Evolutionary conservation across 2,797 vertebrate species (phyloP).

Genomic region (Syngnathus acus): DNA sequence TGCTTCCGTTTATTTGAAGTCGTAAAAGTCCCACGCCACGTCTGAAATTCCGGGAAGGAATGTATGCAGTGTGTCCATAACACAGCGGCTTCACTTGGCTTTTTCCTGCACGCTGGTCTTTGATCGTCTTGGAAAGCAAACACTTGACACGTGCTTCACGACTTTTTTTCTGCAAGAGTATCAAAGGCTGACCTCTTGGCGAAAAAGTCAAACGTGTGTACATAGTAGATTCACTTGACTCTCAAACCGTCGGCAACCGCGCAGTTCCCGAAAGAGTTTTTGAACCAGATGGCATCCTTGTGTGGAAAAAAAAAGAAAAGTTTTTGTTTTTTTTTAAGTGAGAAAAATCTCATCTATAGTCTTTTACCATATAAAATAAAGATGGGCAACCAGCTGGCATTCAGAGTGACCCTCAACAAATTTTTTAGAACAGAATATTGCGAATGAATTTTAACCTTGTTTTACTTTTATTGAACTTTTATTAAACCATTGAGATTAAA

Average conservation of each 20-base stretch:
- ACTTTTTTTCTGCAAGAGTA: neutral
- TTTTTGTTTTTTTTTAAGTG: too few species aligned
- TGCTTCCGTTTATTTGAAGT: neutral
- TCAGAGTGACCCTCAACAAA: too few species aligned
- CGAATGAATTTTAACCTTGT: too few species aligned
- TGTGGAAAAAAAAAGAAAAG: neutral
- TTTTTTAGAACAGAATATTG: too few species aligned
- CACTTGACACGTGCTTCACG: neutral
- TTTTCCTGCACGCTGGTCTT: neutral
- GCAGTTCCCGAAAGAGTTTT: neutral
- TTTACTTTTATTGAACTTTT: too few species aligned
- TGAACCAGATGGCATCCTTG: neutral
- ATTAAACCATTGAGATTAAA: too few species aligned
- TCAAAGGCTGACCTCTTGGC: neutral
- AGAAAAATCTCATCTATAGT: too few species aligned
- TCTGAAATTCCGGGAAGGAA: conserved; percentile 57
- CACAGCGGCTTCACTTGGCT: neutral
- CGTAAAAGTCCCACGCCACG: conserved; percentile 38
- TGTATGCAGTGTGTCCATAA: conserved; percentile 37
- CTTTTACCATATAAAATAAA: too few species aligned
- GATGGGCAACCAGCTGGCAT: too few species aligned
- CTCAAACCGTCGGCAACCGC: neutral
- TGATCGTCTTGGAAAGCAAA: neutral
- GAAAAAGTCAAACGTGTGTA: neutral
- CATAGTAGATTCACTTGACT: neutral